Base-by-base conservation (phyloP, 92 coral and sea anemone species). In the Desmophyllum pertusum region DNA sequence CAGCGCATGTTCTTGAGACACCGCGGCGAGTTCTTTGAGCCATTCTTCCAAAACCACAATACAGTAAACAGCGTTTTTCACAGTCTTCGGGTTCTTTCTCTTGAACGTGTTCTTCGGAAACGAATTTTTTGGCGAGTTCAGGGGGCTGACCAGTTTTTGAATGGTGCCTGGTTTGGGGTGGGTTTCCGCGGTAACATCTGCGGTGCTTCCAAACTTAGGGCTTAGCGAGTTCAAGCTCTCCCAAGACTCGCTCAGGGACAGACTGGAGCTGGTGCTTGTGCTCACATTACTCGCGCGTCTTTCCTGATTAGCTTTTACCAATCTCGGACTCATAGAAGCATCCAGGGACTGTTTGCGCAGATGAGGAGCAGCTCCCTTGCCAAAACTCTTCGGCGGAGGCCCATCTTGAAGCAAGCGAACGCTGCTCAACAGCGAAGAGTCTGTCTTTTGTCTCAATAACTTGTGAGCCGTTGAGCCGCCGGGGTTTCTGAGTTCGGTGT, bases 21-120 rank as follows among this genome's bases (percentile, higher is more conserved):
- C 91, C 35, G 99, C 99, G 45, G 99, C 99, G 11, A 97, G 93
- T 69, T 97, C 99, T 75, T 97, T 97, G 78, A 97, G 72, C 99
- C 99, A 97, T 42, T 97, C 98, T 70, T 97, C 98, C 87, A 97
- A 81, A 57, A 97, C 95, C 23, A 97, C 89, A 17, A 92, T 92
- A 78, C 99, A 94, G 81, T 97, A 97, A 17, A 97, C 93, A 21
- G 99, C 95, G 73, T 97, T 94, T 86, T 97, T 97, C 35, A 93
- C 91, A 29, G 81, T 87, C 82, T 87, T 92, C 13, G 94, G 92
- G 51, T 91, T 95, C 77, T 89, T 97, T 45, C 98, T 84, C 68
- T 89, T 92, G 61, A 75, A 94, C 2, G 98, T 89, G 80, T 94
- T 94, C 75, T 74, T 94, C 19, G 62, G 59, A 14, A 77, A 83